A percentile compares a stretch with the other conserved stretches of the same genome.
Conservation (phyloP, 1,140 invertebrate species). For the Cotesia glomerata region DNA sequence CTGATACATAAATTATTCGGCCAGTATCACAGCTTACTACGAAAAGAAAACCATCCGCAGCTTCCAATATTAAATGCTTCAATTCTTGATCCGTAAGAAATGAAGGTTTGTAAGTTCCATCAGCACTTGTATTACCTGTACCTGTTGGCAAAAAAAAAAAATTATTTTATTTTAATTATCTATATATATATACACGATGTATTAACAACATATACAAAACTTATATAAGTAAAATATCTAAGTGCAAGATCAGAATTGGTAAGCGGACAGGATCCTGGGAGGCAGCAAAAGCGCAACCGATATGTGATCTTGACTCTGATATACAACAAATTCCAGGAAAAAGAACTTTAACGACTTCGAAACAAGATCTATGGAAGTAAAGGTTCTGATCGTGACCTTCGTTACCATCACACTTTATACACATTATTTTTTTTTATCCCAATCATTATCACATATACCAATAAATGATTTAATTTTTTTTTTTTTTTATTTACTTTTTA, state of each 20-base stretch:
- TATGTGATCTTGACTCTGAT: constrained; percentile 57
- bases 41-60: constrained; percentile 99
- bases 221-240: constrained; percentile 53
- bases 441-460: too few relatives aligned
- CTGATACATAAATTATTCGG: constrained; percentile 96
- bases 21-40: constrained; percentile 98
- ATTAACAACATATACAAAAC: not conserved
- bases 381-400: constrained; percentile 52
- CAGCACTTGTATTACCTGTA: constrained; percentile 91
- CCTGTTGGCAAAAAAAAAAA: constrained; percentile 66
- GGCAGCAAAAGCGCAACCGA: constrained; percentile 42
- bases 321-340: constrained; percentile 60
- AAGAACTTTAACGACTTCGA: constrained; percentile 62
- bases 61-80: constrained; percentile 98
- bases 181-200: not conserved
- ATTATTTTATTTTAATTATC: not conserved
- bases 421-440: not conserved
- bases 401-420: constrained; percentile 36
- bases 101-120: constrained; percentile 96
- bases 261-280: constrained; percentile 57
- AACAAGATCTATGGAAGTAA: constrained; percentile 59
- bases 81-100: constrained; percentile 99
- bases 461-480: too few relatives aligned
- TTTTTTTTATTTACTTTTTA: not conserved
- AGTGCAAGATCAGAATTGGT: constrained; percentile 63